A percentile compares a stretch with the other conserved stretches of the same genome.
phyloP scores from a whole-genome alignment of 2,113 vertebrate genomes.

The Rhodinocichla rosea region DNA sequence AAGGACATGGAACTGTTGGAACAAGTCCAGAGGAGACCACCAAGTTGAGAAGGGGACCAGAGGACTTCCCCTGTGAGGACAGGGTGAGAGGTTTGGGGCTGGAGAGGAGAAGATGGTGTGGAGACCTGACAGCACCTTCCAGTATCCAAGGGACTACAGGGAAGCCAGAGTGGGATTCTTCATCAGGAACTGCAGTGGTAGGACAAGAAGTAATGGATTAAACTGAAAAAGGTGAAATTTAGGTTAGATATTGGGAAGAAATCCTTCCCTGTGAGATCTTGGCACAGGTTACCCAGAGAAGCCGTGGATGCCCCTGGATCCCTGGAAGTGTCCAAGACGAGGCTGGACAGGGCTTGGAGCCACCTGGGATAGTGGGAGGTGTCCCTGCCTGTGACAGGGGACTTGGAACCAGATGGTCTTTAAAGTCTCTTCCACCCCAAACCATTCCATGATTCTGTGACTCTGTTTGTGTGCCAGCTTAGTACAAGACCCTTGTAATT shows the following conservation, averaged over 20 bases:
- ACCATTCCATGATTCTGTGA: neutral
- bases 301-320: neutral
- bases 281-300: neutral
- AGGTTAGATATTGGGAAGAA: neutral
- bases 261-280: neutral
- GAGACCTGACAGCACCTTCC: neutral
- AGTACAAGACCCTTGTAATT: neutral
- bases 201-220: neutral
- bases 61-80: neutral
- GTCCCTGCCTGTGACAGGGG: neutral
- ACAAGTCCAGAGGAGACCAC: neutral
- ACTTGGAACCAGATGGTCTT: neutral
- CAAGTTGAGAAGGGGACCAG: neutral
- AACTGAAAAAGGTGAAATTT: neutral
- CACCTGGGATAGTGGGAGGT: accelerated
- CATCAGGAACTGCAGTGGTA: neutral
- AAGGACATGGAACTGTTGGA: neutral
- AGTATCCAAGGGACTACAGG: neutral
- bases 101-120: neutral
- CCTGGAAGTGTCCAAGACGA: neutral
- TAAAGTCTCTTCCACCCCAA: neutral
- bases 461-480: neutral
- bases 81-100: neutral
- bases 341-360: accelerated
- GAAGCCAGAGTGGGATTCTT: neutral